These are phyloP conservation scores for Platyscapa corneri DNA, from an alignment of 1,140 invertebrate genomes.

Conservation along the genomic window DNA sequence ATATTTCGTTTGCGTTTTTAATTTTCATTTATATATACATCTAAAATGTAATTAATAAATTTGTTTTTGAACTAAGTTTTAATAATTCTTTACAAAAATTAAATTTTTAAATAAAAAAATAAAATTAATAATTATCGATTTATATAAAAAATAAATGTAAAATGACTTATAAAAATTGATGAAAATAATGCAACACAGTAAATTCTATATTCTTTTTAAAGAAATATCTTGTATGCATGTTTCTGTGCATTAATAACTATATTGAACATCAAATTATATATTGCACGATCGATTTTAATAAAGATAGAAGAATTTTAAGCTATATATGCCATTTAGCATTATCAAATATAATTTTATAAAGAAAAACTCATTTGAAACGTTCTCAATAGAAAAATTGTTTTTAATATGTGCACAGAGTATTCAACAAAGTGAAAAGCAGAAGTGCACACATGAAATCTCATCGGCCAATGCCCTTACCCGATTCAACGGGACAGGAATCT, in stretches of 20 bases:
- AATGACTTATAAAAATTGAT: neutral
- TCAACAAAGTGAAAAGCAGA: conserved; percentile 97
- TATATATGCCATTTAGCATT: neutral
- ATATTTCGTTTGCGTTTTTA: neutral
- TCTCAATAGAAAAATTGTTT: conserved; percentile 38
- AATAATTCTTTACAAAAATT: no score
- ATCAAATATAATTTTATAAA: neutral
- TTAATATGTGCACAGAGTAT: conserved; percentile 83
- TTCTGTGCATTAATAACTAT: neutral
- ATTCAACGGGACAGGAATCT: conserved; percentile 74
- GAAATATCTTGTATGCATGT: conserved; percentile 8
- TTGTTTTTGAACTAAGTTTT: no score
- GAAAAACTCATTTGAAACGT: neutral
- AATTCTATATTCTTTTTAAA: neutral
- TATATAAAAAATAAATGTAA: neutral
- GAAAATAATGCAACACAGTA: neutral
- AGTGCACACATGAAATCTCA: conserved; percentile 99
- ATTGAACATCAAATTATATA: neutral
- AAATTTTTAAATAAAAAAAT: neutral
- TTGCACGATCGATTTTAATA: conserved; percentile 7
- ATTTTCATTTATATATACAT: no score
- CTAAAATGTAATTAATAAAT: no score
- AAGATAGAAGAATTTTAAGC: neutral
- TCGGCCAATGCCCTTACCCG: conserved; percentile 78
- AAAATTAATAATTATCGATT: neutral